Evolutionary conservation across 2,888 invertebrate genomes (phyloP), one percentile per base, ranked within the genome.

Genomic region (Sepiola atlantica): DNA sequence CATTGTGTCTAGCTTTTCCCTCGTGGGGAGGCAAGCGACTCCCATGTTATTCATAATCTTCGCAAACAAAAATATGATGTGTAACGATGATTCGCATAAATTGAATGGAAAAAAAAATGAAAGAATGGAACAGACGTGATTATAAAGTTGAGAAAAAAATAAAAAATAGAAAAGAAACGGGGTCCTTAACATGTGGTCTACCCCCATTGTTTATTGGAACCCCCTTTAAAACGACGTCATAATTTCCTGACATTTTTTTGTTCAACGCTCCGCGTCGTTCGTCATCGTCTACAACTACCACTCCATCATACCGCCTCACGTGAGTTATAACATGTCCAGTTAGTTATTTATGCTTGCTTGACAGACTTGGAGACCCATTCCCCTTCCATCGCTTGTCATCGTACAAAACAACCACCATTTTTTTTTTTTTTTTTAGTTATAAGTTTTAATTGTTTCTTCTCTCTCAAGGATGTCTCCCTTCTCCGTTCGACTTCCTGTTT

Each of bases 291-390:
- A 45, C 4, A 4, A 14, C n/a, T 77, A 77, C 14, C 14, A 32
- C n/a, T 77, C n/a, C n/a, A 77, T 77, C 77, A 32, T 77, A n/a
- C n/a, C n/a, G 8, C 21, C 77, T 0, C 16, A 32, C n/a, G 14
- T 21, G 21, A n/a, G 77, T 32, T n/a, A n/a, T 77, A 77, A 77
- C 77, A n/a, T 77, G 77, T 32, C 77, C 77, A 77, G 32, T 77
- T 77, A n/a, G 77, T 77, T 77, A 77, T 77, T 77, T 77, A n/a
- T 77, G 77, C 77, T n/a, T 77, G 77, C 77, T 77, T 77, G 77
- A 77, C 77, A 77, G n/a, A 32, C 77, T 77, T 77, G 32, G n/a
- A n/a, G 14, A n/a, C n/a, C n/a, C 77, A n/a, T 14, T 32, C 77
- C 14, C 14, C n/a, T 16, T 77, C 14, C 77, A n/a, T 32, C 45